Evolutionary conservation across 2,113 vertebrate species (phyloP), one percentile per base, ranked within the genome.

Genomic region (Cebidichthys violaceus): DNA sequence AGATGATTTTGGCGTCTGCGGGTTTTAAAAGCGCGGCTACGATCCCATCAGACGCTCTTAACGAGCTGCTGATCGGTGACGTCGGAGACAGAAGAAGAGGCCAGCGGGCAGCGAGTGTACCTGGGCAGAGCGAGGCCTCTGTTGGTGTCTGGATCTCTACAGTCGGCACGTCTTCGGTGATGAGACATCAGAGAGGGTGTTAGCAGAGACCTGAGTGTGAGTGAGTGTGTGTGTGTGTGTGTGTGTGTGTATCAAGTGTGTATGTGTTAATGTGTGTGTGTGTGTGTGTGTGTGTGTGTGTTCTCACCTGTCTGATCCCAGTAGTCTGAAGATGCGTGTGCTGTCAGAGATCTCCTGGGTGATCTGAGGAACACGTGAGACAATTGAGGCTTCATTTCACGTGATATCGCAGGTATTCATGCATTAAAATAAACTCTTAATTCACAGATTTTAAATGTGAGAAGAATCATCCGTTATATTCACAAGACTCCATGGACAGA

Each of bases 261-360:
- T 62, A 84, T 60, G 73, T 76, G 55, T 33, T 33, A 33, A 61
- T 33, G 35, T 70, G 50, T 57, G 50, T 24, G 11, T 0, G 2
- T 7, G 27, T 3, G 54, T 52, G 41, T 31, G 27, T n/a, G n/a
- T 0, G 52, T 60, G 31, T 0, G 18, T 54, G 20, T 43, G n/a
- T 33, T 47, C 95, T 91, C 95, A 99, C 98, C 98, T 97, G 96
- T 99, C 98, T 85, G 98, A 98, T 92, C 98, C 98, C 95, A 99
- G 96, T 86, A 99, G 97, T 94, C 97, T 96, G 94, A 99, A 99
- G 94, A 97, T 99, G 86, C 98, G 97, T 2, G 98, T 97, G 92
- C 92, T 99, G 93, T 99, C 98, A 18, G 97, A 98, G 94, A 99
- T 99, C 95, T 99, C 98, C 91, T 99, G 98, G 24, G 98, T 99